These are phyloP conservation scores for Entomobrya multifasciata DNA, from an alignment of 2,888 invertebrate species.

Conservation along the genomic window DNA sequence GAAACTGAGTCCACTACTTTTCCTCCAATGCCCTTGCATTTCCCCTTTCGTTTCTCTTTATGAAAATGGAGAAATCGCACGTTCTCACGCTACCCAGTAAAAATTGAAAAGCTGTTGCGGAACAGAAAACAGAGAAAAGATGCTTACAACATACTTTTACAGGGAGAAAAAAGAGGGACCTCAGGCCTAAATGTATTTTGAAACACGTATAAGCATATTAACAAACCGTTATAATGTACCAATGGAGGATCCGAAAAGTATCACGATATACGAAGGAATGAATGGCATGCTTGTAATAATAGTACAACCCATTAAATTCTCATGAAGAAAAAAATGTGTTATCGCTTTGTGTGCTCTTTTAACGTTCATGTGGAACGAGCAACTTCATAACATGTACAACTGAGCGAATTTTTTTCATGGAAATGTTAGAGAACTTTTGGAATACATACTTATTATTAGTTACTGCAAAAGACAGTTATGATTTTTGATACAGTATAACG, in stretches of 20 bases:
- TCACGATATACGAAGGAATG: slow-evolving; percentile 10
- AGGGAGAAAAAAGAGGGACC: neutral
- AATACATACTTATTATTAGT: slow-evolving; percentile 43
- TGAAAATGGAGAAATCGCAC: slow-evolving; percentile 43
- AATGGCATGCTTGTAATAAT: slow-evolving; percentile 53
- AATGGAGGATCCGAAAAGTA: too few species aligned
- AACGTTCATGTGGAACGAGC: too few species aligned
- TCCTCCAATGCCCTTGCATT: neutral
- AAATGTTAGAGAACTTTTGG: slow-evolving; percentile 3
- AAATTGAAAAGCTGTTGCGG: slow-evolving; percentile 49
- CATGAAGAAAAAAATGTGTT: slow-evolving; percentile 34
- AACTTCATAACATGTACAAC: too few species aligned
- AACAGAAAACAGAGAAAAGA: neutral
- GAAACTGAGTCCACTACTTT: neutral
- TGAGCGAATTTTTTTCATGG: neutral
- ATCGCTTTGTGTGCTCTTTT: too few species aligned
- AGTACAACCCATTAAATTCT: slow-evolving; percentile 53
- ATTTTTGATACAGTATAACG: neutral
- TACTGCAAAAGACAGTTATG: slow-evolving; percentile 20
- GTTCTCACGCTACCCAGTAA: slow-evolving; percentile 32
- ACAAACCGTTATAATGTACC: too few species aligned
- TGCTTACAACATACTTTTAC: slow-evolving; percentile 4
- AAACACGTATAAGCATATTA: neutral
- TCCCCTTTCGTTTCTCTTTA: neutral
- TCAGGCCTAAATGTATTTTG: neutral